Evolutionary conservation across 2,113 vertebrate genomes (phyloP).

Genomic region (Xenopus borealis): DNA sequence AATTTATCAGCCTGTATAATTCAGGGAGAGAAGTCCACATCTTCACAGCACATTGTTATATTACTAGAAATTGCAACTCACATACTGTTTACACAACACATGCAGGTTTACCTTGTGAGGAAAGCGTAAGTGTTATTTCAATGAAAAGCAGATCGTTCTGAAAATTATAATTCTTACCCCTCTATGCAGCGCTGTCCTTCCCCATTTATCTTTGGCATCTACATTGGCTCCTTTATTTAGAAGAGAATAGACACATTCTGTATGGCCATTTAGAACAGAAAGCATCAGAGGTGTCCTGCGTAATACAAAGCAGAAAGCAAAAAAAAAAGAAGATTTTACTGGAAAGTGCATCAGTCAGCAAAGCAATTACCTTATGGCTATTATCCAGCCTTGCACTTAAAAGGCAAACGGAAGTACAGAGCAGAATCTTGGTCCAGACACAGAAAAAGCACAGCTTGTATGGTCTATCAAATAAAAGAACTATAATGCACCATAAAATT

Average conservation of each 20-base stretch:
- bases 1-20: too few relatives aligned
- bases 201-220: constrained; percentile 96
- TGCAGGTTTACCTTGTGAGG: too few relatives aligned
- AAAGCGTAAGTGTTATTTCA: too few relatives aligned
- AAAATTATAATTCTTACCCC: constrained; percentile 72
- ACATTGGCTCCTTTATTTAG: constrained; percentile 92
- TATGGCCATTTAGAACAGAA: constrained; percentile 94
- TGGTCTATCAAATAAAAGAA: too few relatives aligned
- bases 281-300: constrained; percentile 92
- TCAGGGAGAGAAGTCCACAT: too few relatives aligned
- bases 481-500: too few relatives aligned
- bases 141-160: not conserved
- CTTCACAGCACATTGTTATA: too few relatives aligned
- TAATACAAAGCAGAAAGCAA: constrained; percentile 43
- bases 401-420: not conserved
- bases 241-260: constrained; percentile 91
- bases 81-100: too few relatives aligned
- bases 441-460: not conserved
- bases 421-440: not conserved
- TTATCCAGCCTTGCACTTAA: constrained; percentile 9
- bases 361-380: constrained; percentile 23
- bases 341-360: constrained; percentile 27
- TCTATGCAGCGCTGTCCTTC: constrained; percentile 90
- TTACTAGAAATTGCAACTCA: too few relatives aligned
- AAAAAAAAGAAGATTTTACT: constrained; percentile 10